Conservation (phyloP, 2,797 vertebrate genomes). For the Thamnophis elegans region DNA sequence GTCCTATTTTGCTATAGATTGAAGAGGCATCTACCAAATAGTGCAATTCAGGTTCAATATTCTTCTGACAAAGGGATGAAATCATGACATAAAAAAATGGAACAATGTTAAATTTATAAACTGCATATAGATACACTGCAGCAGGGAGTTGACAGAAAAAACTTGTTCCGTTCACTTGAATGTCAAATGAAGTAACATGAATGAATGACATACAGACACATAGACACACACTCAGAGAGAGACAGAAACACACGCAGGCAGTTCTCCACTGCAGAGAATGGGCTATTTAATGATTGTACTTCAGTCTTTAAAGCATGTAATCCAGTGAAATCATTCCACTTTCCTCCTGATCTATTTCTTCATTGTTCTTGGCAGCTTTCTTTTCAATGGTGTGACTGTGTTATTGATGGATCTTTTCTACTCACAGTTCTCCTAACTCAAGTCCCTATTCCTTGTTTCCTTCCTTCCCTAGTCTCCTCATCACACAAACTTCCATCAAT, state of each 20-base stretch:
- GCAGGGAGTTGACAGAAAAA: constrained; percentile 44
- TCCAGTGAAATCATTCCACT: constrained; percentile 20
- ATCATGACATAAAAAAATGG: constrained; percentile 46
- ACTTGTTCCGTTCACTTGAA: constrained; percentile 51
- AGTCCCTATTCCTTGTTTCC: constrained; percentile 3
- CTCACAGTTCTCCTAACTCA: constrained; percentile 36
- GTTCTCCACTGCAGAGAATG: neutral
- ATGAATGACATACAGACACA: constrained; percentile 43
- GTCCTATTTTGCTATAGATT: constrained; percentile 42
- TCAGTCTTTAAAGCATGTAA: constrained; percentile 29
- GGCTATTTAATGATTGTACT: constrained; percentile 24
- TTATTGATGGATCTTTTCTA: constrained; percentile 49
- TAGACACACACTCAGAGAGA: neutral
- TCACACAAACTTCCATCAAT: neutral
- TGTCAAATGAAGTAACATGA: constrained; percentile 59
- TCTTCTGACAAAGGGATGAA: constrained; percentile 49
- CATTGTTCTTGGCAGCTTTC: constrained; percentile 29
- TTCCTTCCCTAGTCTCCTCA: constrained; percentile 8
- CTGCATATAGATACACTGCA: constrained; percentile 47
- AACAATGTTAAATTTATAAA: constrained; percentile 48
- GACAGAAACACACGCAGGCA: constrained; percentile 39
- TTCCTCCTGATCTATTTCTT: constrained; percentile 24
- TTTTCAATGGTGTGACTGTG: constrained; percentile 18
- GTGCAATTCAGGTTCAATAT: constrained; percentile 47
- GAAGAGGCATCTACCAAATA: constrained; percentile 45